These are phyloP conservation scores for Pammene aurita DNA, from an alignment of 2,888 invertebrate species.

Conservation along the genomic window DNA sequence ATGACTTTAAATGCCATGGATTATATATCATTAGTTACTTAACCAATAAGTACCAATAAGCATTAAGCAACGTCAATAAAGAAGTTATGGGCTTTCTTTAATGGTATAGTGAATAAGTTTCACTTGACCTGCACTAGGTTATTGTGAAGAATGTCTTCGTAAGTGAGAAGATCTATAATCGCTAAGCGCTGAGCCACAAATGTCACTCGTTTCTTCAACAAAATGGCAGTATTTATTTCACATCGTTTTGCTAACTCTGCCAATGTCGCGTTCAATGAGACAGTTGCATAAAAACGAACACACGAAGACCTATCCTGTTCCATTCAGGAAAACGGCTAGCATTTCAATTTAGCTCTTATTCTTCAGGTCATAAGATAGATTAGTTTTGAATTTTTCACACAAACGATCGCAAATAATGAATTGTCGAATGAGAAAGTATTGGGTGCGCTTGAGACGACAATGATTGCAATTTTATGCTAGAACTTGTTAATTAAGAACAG, in stretches of 20 bases:
- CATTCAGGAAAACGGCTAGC: not conserved
- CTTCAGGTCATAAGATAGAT: constrained; percentile 3
- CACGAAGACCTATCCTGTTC: constrained; percentile 2
- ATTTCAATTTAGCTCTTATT: constrained; percentile 18
- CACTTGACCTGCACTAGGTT: constrained; percentile 9
- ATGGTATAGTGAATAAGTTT: constrained; percentile 18
- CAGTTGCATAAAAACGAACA: constrained; percentile 33
- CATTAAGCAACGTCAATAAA: too few relatives aligned
- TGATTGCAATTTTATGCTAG: constrained; percentile 57
- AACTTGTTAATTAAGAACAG: constrained; percentile 52
- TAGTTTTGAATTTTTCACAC: not conserved
- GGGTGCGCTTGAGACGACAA: constrained; percentile 45
- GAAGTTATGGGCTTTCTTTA: too few relatives aligned
- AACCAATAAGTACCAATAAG: too few relatives aligned
- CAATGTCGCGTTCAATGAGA: constrained; percentile 35
- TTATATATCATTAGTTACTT: too few relatives aligned
- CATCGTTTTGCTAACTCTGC: constrained; percentile 40
- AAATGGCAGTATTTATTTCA: constrained; percentile 39
- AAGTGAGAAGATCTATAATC: constrained; percentile 35
- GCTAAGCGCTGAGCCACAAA: constrained; percentile 19
- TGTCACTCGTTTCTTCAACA: constrained; percentile 33
- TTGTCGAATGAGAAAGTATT: constrained; percentile 63
- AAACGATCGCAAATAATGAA: constrained; percentile 42
- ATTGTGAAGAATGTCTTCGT: constrained; percentile 19
- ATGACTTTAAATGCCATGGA: too few relatives aligned